These are phyloP conservation scores for Pantherophis vulpinus DNA, from an alignment of 2,797 vertebrate genomes.

Conservation along the genomic window DNA sequence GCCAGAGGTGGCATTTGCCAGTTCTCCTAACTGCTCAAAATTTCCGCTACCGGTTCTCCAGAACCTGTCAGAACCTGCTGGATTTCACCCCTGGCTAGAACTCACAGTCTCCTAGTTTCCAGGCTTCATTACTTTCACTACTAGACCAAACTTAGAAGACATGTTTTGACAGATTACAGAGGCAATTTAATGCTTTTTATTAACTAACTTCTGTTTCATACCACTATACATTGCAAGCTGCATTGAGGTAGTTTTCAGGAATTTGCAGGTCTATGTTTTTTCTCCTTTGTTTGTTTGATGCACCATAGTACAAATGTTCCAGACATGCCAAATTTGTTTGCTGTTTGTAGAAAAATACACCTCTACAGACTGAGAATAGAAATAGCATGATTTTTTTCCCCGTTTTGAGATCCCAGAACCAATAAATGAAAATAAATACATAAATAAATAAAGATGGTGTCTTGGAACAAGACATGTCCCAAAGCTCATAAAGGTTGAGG, in stretches of 20 bases:
- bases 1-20: no score
- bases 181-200: neutral
- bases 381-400: neutral
- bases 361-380: neutral
- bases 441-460: neutral
- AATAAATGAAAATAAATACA: constrained; percentile 5
- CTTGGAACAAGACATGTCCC: neutral
- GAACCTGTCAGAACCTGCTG: no score
- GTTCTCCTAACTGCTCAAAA: no score
- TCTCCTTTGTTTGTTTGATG: neutral
- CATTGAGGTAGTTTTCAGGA: neutral
- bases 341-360: neutral
- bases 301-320: neutral
- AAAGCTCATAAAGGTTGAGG: constrained; percentile 2
- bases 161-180: neutral
- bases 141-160: neutral
- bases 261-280: neutral
- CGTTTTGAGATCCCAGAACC: neutral
- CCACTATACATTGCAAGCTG: neutral
- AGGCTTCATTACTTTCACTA: neutral
- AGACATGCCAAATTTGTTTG: neutral
- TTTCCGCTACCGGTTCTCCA: no score
- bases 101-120: neutral
- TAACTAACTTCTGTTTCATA: neutral
- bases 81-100: neutral